Conservation (phyloP, 2,888 invertebrate genomes). For the Acanthacorydalis orientalis region DNA sequence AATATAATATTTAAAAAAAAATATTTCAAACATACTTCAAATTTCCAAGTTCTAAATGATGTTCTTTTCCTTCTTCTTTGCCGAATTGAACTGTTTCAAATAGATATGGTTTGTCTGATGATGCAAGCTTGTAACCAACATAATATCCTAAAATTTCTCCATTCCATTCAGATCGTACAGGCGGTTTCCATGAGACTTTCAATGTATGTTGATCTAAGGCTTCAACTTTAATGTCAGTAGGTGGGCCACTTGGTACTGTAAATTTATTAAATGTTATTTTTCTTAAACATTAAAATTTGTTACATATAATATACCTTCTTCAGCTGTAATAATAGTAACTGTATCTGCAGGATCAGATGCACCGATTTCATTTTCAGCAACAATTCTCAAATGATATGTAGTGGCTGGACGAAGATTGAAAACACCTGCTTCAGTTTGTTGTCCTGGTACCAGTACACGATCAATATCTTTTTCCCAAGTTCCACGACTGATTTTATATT, state of each 20-base stretch:
- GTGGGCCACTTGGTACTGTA: conserved; percentile 59
- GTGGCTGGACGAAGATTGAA: conserved; percentile 80
- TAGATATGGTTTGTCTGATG: conserved; percentile 71
- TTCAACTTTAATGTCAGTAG: conserved; percentile 69
- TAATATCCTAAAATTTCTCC: conserved; percentile 84
- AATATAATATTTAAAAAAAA: no score
- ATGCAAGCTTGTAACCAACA: conserved; percentile 74
- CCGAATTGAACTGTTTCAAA: conserved; percentile 86
- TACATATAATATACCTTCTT: conserved; percentile 43
- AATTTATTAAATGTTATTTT: no score
- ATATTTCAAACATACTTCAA: conserved; percentile 42
- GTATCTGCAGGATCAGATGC: conserved; percentile 85
- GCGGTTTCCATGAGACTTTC: conserved; percentile 81
- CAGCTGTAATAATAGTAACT: conserved; percentile 87
- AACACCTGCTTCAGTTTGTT: conserved; percentile 76
- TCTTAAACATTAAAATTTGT: background rate
- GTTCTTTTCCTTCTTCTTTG: conserved; percentile 82
- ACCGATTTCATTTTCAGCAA: conserved; percentile 87
- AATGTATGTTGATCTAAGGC: conserved; percentile 76
- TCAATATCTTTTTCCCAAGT: conserved; percentile 75
- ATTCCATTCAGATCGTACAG: conserved; percentile 78
- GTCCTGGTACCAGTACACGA: conserved; percentile 75
- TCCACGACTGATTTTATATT: conserved; percentile 74
- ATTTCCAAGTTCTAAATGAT: conserved; percentile 64
- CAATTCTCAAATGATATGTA: conserved; percentile 81